Conservation (phyloP, 2,888 invertebrate genomes). For the Drosophila neonasuta region DNA sequence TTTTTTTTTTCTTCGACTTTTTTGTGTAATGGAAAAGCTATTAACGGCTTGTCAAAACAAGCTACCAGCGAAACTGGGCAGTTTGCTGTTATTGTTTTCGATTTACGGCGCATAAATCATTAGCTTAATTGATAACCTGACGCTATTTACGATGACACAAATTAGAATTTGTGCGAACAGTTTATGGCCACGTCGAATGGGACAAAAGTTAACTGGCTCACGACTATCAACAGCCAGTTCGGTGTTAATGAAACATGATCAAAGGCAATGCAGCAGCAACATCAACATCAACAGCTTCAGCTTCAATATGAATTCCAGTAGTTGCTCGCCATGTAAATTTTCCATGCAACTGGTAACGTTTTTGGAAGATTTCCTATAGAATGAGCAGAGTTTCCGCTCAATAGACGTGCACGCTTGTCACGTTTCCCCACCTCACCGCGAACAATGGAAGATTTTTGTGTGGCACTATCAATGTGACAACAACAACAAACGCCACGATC, state of each 20-base stretch:
- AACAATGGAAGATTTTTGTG: constrained; percentile 64
- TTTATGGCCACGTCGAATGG: constrained; percentile 56
- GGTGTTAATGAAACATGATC: constrained; percentile 57
- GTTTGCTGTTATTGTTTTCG: constrained; percentile 71
- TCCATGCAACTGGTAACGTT: constrained; percentile 49
- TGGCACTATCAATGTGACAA: constrained; percentile 16
- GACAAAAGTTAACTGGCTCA: constrained; percentile 21
- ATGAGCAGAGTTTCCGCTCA: constrained; percentile 21
- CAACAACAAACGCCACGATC: constrained; percentile 1
- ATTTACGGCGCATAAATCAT: constrained; percentile 74
- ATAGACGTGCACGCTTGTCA: constrained; percentile 45
- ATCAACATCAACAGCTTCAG: not conserved
- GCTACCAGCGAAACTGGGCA: constrained; percentile 40
- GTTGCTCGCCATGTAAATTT: constrained; percentile 41
- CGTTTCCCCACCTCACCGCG: constrained; percentile 46
- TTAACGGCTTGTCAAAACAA: constrained; percentile 75
- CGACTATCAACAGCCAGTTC: constrained; percentile 10
- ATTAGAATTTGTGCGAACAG: constrained; percentile 76
- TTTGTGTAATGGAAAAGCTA: constrained; percentile 68
- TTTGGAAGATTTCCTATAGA: constrained; percentile 59
- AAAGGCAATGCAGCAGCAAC: constrained; percentile 1
- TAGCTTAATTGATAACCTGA: constrained; percentile 75
- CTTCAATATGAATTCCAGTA: not conserved
- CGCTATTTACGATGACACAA: constrained; percentile 77
- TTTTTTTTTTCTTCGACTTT: not conserved